Conservation (phyloP, 1,140 invertebrate genomes). For the Holcopasites calliopsidis region DNA sequence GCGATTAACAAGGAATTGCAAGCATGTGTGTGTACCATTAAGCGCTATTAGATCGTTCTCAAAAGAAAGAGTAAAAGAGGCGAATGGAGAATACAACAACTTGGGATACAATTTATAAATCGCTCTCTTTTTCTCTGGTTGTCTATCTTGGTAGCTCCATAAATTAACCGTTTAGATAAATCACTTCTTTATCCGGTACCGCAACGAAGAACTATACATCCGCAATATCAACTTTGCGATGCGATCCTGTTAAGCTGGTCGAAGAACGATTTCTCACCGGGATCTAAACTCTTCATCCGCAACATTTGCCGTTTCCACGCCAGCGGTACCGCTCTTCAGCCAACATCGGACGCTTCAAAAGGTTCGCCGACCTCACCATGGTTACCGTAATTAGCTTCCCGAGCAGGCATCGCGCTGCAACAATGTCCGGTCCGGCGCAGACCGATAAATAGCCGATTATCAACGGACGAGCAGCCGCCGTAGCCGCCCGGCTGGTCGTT, state of each 20-base stretch:
- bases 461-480: neutral
- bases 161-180: too few relatives aligned
- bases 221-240: too few relatives aligned
- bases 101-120: neutral
- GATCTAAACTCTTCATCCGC: too few relatives aligned
- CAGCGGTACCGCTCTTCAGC: neutral
- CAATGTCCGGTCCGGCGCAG: neutral
- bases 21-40: conserved; percentile 9
- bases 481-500: conserved; percentile 1
- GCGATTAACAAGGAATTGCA: neutral
- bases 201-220: too few relatives aligned
- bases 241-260: too few relatives aligned
- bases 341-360: neutral
- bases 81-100: too few relatives aligned
- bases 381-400: neutral
- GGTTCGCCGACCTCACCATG: neutral
- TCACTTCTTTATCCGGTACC: too few relatives aligned
- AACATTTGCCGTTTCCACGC: too few relatives aligned
- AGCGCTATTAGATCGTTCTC: conserved; percentile 15
- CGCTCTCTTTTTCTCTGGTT: neutral
- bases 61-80: neutral
- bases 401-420: neutral
- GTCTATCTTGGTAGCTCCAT: neutral
- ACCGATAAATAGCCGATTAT: conserved; percentile 50
- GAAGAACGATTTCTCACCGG: too few relatives aligned